Evolutionary conservation across 2,797 vertebrate species (phyloP).

Genomic region (Diplodus puntazzo): DNA sequence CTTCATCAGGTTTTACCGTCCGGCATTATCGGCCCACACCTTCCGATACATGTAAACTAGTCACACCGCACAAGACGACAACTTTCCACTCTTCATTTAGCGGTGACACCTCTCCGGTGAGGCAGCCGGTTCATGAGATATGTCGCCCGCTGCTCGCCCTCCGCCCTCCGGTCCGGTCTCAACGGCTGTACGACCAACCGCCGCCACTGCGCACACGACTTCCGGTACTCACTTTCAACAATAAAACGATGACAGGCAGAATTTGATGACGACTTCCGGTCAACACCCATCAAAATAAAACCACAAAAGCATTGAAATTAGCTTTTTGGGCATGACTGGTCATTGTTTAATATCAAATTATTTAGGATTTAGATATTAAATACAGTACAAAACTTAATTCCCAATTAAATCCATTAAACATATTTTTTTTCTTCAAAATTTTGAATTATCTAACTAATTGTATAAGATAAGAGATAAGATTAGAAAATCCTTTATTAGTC

Average conservation of each 20-base stretch:
- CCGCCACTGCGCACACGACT: accelerated
- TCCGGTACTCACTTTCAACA: background rate
- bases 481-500: too few species aligned
- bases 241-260: slow-evolving; percentile 40
- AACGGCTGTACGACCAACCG: accelerated
- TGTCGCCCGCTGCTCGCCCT: background rate
- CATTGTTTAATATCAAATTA: background rate
- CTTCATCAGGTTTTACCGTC: slow-evolving; percentile 49
- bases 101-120: slow-evolving; percentile 9
- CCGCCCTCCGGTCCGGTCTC: background rate
- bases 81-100: background rate
- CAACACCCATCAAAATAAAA: slow-evolving; percentile 5
- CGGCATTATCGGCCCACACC: slow-evolving; percentile 3
- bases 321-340: background rate
- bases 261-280: background rate
- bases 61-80: background rate
- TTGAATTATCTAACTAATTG: background rate
- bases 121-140: background rate
- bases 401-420: background rate
- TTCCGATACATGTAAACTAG: background rate
- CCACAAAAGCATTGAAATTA: too few species aligned
- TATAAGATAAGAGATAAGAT: too few species aligned
- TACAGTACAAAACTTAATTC: background rate
- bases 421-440: background rate
- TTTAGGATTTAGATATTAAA: background rate